Evolutionary conservation across 2,113 vertebrate species (phyloP), one percentile per base, ranked within the genome.

Genomic region (Ancistrus triradiatus): DNA sequence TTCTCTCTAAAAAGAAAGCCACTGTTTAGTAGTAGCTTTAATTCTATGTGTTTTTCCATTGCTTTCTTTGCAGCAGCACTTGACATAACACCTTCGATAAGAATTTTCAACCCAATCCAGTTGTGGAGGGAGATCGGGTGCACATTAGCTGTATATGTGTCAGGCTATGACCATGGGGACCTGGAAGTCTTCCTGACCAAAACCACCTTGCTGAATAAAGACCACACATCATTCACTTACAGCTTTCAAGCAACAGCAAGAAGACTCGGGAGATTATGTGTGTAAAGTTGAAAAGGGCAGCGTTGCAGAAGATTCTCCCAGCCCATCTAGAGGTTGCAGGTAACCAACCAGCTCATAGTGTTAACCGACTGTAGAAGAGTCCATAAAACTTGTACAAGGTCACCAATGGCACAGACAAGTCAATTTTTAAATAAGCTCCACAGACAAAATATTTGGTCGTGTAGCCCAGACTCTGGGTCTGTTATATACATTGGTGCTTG

Each of bases 51-150:
- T 50, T 17, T 11, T 7, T 6, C 2, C 17, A 11, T 31, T 38
- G 18, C 14, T 44, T 25, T 69, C 9, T 75, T 18, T 75, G 63
- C 68, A 63, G n/a, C 74, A 89, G 87, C 1, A 6, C 72, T 86
- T 25, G 7, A 37, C 7, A 84, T 85, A 42, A 33, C 25, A 28
- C 82, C 84, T 0, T 0, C 51, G 11, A 82, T 89, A 76, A 74
- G 61, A 1, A 64, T 87, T 33, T 19, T 50, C n/a, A n/a, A 17
- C 83, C 84, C 10, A 33, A 52, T 0, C 0, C 0, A 0, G 64
- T 86, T 28, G 79, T 43, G 22, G 87, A 89, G 59, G 85, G 84
- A 0, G 84, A 86, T 1, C 0, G 61, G 3, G 3, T 88, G 1
- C 42, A 73, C 5, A 77, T 87, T 50, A 35, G 19, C 8, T 89